Evolutionary conservation across 1,140 invertebrate species (phyloP).

Genomic region (Lucilia sericata): DNA sequence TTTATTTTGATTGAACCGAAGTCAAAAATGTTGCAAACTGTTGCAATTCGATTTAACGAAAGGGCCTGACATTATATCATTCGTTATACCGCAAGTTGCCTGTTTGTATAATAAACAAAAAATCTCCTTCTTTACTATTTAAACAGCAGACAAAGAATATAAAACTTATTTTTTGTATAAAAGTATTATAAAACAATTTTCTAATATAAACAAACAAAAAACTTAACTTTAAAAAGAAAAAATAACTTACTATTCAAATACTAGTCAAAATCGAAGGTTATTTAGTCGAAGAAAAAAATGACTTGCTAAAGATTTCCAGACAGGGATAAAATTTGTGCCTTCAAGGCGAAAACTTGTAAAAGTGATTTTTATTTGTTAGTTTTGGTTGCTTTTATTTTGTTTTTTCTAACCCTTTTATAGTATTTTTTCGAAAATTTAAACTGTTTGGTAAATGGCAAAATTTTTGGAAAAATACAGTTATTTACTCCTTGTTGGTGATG

Average conservation of each 20-base stretch:
- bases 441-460: neutral
- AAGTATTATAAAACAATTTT: neutral
- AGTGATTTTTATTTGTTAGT: neutral
- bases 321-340: neutral
- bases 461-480: neutral
- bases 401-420: neutral
- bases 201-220: constrained; percentile 8
- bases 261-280: too few relatives aligned
- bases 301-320: neutral
- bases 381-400: neutral
- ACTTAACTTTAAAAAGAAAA: neutral
- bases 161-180: too few relatives aligned
- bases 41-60: too few relatives aligned
- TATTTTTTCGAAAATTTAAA: neutral
- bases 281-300: too few relatives aligned
- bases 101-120: too few relatives aligned
- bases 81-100: too few relatives aligned
- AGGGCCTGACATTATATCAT: too few relatives aligned
- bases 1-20: too few relatives aligned
- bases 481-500: too few relatives aligned
- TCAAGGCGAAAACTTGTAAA: neutral
- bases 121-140: too few relatives aligned
- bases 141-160: too few relatives aligned
- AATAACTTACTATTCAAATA: neutral
- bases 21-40: too few relatives aligned